Conservation (phyloP, 2,113 vertebrate genomes). For the Saccopteryx leptura region DNA sequence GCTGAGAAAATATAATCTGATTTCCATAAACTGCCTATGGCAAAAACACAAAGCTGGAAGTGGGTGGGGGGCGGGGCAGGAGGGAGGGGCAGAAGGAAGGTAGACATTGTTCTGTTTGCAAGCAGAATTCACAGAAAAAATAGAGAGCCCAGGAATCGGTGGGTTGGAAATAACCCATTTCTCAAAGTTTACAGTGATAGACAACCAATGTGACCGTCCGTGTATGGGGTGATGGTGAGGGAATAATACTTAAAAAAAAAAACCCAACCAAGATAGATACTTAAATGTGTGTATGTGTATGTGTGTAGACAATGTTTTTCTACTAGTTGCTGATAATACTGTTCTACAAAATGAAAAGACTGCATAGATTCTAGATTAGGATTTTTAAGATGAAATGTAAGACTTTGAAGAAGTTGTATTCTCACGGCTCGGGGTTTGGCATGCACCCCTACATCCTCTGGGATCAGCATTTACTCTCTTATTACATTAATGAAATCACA, state of each 20-base stretch:
- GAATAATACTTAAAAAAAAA: not conserved
- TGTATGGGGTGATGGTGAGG: accelerated
- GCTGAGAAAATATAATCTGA: not conserved
- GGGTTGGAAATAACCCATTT: not conserved
- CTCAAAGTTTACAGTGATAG: not conserved
- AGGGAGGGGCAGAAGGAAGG: not conserved
- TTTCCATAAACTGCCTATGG: conserved; percentile 5
- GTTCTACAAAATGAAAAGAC: conserved; percentile 2
- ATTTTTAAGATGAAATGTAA: not conserved
- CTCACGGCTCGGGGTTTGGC: not conserved
- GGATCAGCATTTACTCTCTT: not conserved
- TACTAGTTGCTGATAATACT: not conserved
- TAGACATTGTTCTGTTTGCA: not conserved
- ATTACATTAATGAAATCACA: not conserved
- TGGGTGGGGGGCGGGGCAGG: accelerated
- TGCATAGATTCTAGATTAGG: not conserved
- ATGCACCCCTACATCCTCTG: not conserved
- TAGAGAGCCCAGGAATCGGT: not conserved
- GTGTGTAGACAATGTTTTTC: not conserved
- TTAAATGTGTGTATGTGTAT: not conserved
- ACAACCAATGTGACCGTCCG: not conserved
- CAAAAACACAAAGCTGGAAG: not conserved
- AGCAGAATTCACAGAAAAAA: not conserved
- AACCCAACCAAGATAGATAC: not conserved
- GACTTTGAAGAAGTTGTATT: not conserved